Percentiles rank a stretch among this genome's conserved stretches.
These are phyloP conservation scores for Apamea monoglypha DNA, from an alignment of 2,888 invertebrate species.

Conservation along the genomic window DNA sequence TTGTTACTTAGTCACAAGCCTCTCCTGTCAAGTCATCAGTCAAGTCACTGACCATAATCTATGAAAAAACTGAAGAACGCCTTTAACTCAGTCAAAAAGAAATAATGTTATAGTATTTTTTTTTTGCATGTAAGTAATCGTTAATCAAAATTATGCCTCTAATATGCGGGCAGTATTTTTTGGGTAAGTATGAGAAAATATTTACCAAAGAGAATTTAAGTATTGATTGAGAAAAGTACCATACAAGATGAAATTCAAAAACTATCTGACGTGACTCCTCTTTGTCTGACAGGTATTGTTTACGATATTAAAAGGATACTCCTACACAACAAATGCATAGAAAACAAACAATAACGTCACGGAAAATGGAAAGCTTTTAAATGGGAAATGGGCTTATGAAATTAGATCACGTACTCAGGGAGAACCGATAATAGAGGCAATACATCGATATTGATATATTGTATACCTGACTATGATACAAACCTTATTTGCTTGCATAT, in stretches of 20 bases:
- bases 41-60: conserved; percentile 7
- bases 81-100: neutral
- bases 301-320: neutral
- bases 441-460: conserved; percentile 3
- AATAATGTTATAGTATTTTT: neutral
- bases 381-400: neutral
- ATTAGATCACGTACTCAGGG: conserved; percentile 16
- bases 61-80: neutral
- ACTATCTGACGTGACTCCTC: neutral
- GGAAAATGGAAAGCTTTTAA: neutral
- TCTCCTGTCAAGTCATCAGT: no score
- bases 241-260: neutral
- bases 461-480: neutral
- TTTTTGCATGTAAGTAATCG: neutral
- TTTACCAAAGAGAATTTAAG: neutral
- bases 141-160: neutral
- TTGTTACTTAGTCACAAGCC: conserved; percentile 4
- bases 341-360: neutral
- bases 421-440: neutral
- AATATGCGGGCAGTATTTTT: neutral
- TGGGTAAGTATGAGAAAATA: neutral
- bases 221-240: neutral
- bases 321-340: neutral
- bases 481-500: neutral
- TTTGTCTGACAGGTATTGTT: neutral